Conservation (phyloP, 2,113 vertebrate genomes). For the Odontesthes bonariensis region DNA sequence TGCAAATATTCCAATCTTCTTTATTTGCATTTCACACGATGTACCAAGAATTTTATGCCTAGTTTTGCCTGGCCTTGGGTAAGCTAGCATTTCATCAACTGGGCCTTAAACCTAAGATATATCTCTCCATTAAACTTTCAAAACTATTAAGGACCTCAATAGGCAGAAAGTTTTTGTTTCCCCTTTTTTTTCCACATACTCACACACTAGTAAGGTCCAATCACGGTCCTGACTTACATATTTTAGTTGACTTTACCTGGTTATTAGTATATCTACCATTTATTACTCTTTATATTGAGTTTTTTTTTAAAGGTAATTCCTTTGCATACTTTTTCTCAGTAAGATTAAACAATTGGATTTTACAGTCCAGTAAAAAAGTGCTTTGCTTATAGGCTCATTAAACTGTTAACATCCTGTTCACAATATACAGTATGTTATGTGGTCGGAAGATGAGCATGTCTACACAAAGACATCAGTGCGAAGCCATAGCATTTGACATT, state of each 20-base stretch:
- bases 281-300: no score
- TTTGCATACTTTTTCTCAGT: no score
- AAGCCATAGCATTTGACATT: constrained; percentile 20
- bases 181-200: no score
- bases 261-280: no score
- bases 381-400: constrained; percentile 69
- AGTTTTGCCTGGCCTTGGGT: constrained; percentile 25
- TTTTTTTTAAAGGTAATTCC: no score
- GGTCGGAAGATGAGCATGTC: background rate
- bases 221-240: no score
- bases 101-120: constrained; percentile 57
- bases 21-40: background rate
- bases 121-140: constrained; percentile 44
- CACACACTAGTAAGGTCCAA: no score
- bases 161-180: no score
- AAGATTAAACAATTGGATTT: no score
- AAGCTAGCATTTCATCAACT: constrained; percentile 39
- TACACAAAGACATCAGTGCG: background rate
- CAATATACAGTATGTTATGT: constrained; percentile 21
- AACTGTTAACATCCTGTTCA: constrained; percentile 15
- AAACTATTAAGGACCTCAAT: constrained; percentile 16
- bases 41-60: background rate
- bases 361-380: constrained; percentile 10
- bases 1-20: no score
- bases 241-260: no score